Evolutionary conservation across 2,888 invertebrate species (phyloP).

Genomic region (Malacosoma neustria): DNA sequence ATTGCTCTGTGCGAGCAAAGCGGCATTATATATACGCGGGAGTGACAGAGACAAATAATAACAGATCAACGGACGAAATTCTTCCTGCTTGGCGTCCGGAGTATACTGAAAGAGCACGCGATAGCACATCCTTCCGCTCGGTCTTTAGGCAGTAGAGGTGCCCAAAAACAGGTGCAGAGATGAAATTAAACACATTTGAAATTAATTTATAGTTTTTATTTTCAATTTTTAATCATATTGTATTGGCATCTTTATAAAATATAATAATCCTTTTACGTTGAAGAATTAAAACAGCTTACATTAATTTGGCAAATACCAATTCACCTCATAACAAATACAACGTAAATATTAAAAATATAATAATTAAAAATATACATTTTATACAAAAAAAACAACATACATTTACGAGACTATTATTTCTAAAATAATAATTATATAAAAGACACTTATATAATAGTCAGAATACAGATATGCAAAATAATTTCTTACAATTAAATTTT

Average conservation of each 20-base stretch:
- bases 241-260: slow-evolving; percentile 70
- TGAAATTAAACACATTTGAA: slow-evolving; percentile 40
- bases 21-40: too few relatives aligned
- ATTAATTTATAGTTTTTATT: slow-evolving; percentile 69
- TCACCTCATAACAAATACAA: slow-evolving; percentile 60
- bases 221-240: slow-evolving; percentile 63
- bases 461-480: slow-evolving; percentile 57
- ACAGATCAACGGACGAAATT: too few relatives aligned
- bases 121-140: too few relatives aligned
- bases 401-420: slow-evolving; percentile 41
- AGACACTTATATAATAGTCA: slow-evolving; percentile 32
- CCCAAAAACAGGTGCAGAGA: too few relatives aligned
- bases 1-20: too few relatives aligned
- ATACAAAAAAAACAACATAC: slow-evolving; percentile 54
- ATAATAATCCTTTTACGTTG: slow-evolving; percentile 63
- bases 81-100: too few relatives aligned
- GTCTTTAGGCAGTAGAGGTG: too few relatives aligned
- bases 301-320: slow-evolving; percentile 72
- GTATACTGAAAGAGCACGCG: too few relatives aligned
- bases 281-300: slow-evolving; percentile 65
- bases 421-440: slow-evolving; percentile 29
- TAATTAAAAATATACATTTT: slow-evolving; percentile 68
- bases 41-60: too few relatives aligned
- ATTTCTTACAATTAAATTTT: slow-evolving; percentile 31
- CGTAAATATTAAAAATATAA: slow-evolving; percentile 56